Percentiles rank a stretch among this genome's conserved stretches.
Evolutionary conservation across 2,888 invertebrate species (phyloP).

Genomic region (Sesia apiformis): DNA sequence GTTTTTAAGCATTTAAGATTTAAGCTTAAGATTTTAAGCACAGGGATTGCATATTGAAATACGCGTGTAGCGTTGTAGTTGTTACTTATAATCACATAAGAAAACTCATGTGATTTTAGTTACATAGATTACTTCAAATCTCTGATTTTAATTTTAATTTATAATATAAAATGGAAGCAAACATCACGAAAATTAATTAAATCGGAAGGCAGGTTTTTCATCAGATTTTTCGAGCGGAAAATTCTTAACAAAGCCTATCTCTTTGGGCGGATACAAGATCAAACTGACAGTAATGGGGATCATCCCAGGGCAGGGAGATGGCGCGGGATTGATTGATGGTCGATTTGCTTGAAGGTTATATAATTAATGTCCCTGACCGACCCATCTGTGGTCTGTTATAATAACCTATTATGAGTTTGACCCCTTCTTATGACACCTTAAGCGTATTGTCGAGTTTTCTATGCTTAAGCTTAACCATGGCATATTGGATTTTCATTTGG

Average conservation of each 20-base stretch:
- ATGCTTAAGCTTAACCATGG: too few relatives aligned
- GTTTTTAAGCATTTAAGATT: too few relatives aligned
- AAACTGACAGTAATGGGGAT: constrained; percentile 44
- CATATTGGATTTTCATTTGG: too few relatives aligned
- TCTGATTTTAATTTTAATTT: too few relatives aligned
- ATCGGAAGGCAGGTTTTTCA: constrained; percentile 4
- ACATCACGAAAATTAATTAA: background rate
- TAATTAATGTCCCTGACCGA: constrained; percentile 53
- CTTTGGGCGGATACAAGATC: constrained; percentile 23
- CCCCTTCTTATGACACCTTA: background rate
- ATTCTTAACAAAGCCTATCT: constrained; percentile 6
- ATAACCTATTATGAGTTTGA: constrained; percentile 17
- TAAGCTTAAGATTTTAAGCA: too few relatives aligned
- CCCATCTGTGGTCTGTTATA: constrained; percentile 29
- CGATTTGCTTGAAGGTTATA: constrained; percentile 34
- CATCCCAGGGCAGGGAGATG: constrained; percentile 11
- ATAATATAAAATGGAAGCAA: too few relatives aligned
- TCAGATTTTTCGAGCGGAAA: constrained; percentile 2
- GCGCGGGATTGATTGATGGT: constrained; percentile 45
- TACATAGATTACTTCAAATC: too few relatives aligned
- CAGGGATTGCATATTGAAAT: too few relatives aligned
- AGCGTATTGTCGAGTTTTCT: too few relatives aligned
- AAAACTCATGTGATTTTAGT: too few relatives aligned
- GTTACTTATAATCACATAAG: too few relatives aligned
- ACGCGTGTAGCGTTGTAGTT: too few relatives aligned